phyloP scores from a whole-genome alignment of 2,797 vertebrate species.

The Acanthis flammea region DNA sequence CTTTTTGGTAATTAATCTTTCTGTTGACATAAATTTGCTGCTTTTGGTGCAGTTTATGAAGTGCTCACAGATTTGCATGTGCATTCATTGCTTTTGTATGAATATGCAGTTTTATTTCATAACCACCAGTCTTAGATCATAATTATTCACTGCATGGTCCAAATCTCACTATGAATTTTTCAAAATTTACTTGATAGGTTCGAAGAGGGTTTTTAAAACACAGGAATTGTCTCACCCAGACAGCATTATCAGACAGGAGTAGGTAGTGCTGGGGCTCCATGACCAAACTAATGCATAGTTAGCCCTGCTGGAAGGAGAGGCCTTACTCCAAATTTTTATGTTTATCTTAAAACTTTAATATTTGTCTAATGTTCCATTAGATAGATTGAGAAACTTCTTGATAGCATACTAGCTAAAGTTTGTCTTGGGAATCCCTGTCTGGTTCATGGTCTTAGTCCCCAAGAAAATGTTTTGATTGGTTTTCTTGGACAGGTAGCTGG shows the following conservation, averaged over 20 bases:
- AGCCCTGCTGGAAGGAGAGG: background rate
- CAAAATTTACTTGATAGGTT: background rate
- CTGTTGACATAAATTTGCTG: background rate
- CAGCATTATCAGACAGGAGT: background rate
- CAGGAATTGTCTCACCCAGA: background rate
- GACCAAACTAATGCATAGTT: background rate
- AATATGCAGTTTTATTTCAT: background rate
- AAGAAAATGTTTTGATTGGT: background rate
- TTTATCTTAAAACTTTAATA: background rate
- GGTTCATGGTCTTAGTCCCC: background rate
- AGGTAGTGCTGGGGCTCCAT: background rate
- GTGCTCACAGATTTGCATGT: background rate
- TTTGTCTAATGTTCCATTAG: background rate
- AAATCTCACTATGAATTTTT: background rate
- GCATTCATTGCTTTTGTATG: background rate
- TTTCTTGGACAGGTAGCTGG: background rate
- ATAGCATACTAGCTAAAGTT: background rate
- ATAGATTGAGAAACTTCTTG: background rate
- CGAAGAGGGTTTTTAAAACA: background rate
- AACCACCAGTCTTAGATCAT: background rate
- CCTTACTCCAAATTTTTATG: background rate
- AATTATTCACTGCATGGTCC: background rate
- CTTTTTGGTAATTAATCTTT: background rate
- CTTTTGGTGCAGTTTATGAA: background rate
- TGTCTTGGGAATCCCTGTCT: background rate